Evolutionary conservation across 2,113 vertebrate genomes (phyloP).

Genomic region (Toxotes chatareus): DNA sequence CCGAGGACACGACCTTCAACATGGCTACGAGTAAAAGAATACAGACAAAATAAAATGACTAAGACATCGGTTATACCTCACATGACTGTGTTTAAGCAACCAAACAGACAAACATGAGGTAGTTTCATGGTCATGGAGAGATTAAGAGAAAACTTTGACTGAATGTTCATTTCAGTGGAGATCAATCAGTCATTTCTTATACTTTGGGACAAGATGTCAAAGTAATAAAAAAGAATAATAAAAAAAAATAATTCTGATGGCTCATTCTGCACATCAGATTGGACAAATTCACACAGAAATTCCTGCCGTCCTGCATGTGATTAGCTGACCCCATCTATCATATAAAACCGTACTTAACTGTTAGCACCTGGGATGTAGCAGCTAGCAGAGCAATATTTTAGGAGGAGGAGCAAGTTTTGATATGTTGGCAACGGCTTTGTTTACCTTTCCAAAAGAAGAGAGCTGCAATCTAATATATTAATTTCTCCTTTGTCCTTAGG

Average conservation of each 20-base stretch:
- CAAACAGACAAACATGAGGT: neutral
- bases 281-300: neutral
- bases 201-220: neutral
- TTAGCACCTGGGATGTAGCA: too few species aligned
- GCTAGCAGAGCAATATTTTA: neutral
- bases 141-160: too few species aligned
- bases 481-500: neutral
- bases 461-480: neutral
- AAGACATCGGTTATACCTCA: slow-evolving; percentile 5
- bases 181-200: neutral
- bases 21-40: slow-evolving; percentile 85
- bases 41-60: slow-evolving; percentile 24
- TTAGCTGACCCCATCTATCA: neutral
- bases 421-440: too few species aligned
- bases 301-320: neutral
- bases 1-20: slow-evolving; percentile 96
- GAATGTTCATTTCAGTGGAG: too few species aligned
- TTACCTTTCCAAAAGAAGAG: neutral
- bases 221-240: neutral
- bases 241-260: neutral
- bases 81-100: neutral
- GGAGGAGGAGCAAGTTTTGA: neutral
- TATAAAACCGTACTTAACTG: neutral
- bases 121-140: neutral
- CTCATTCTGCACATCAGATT: neutral